Evolutionary conservation across 2,113 vertebrate species (phyloP).

Genomic region (Ploceus nigricollis): DNA sequence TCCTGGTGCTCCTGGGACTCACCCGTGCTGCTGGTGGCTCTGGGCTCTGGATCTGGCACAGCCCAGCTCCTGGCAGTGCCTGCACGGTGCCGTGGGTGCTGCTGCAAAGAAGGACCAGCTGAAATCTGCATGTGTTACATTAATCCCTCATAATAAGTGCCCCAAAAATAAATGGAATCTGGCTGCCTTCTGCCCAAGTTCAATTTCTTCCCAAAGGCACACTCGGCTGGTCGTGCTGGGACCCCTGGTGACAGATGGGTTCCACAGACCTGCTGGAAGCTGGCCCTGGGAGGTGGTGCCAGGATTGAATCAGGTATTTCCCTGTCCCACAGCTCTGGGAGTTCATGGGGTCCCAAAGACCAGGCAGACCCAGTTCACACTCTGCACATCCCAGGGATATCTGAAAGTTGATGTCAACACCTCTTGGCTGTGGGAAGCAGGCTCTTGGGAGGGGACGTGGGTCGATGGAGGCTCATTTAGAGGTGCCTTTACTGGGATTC

Average conservation of each 20-base stretch:
- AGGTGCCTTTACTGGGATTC: neutral
- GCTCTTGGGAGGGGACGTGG: fast-evolving
- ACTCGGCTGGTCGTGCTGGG: fast-evolving
- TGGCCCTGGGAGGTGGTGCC: neutral
- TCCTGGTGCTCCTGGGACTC: neutral
- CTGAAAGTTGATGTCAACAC: neutral
- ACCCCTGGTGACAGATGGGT: fast-evolving
- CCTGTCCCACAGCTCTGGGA: neutral
- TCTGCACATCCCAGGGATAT: neutral
- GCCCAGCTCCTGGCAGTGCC: neutral
- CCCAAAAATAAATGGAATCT: neutral
- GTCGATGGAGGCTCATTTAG: neutral
- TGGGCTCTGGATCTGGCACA: neutral
- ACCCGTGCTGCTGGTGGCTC: neutral
- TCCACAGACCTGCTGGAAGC: fast-evolving
- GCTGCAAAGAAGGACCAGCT: neutral
- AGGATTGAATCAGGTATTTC: fast-evolving
- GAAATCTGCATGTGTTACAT: neutral
- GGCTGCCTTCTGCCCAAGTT: neutral
- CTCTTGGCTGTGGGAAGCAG: neutral
- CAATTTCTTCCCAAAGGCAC: neutral
- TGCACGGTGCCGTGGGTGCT: fast-evolving
- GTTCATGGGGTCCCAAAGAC: neutral
- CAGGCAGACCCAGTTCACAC: neutral
- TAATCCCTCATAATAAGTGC: neutral